Evolutionary conservation across 2,113 vertebrate species (phyloP).

Genomic region (Ophthalmolycus amberensis): DNA sequence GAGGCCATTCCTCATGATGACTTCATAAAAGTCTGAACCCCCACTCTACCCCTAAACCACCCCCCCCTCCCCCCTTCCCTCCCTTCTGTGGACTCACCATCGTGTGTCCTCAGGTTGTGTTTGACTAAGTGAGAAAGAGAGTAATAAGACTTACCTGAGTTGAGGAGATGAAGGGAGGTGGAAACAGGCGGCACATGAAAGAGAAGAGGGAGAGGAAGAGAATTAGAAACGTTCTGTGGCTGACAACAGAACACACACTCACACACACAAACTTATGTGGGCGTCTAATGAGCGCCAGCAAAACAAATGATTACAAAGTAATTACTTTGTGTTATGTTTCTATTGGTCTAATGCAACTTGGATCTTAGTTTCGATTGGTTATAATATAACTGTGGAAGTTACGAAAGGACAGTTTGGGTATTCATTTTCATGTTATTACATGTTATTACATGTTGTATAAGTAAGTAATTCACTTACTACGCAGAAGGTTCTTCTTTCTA

Average conservation of each 20-base stretch:
- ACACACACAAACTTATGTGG: background rate
- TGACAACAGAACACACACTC: background rate
- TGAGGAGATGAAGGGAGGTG: slow-evolving; percentile 9
- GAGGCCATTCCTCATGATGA: slow-evolving; percentile 73
- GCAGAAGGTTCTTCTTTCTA: background rate
- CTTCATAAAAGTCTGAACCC: slow-evolving; percentile 74
- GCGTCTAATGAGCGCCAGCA: no score
- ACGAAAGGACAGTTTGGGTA: background rate
- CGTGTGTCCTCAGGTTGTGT: slow-evolving; percentile 12
- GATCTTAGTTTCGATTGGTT: background rate
- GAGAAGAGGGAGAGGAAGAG: background rate
- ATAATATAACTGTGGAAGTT: no score
- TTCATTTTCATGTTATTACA: background rate
- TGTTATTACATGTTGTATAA: background rate
- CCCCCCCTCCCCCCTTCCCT: background rate
- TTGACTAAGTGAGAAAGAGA: background rate
- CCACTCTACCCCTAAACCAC: slow-evolving; percentile 23
- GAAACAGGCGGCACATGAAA: slow-evolving; percentile 5
- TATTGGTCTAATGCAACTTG: no score
- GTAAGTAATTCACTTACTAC: background rate
- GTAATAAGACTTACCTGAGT: slow-evolving; percentile 65
- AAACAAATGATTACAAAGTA: no score
- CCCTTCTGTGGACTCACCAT: slow-evolving; percentile 28
- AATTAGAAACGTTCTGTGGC: background rate
- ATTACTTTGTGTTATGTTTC: no score